These are phyloP conservation scores for Drosophila emarginata DNA, from an alignment of 2,888 invertebrate genomes.

Conservation along the genomic window DNA sequence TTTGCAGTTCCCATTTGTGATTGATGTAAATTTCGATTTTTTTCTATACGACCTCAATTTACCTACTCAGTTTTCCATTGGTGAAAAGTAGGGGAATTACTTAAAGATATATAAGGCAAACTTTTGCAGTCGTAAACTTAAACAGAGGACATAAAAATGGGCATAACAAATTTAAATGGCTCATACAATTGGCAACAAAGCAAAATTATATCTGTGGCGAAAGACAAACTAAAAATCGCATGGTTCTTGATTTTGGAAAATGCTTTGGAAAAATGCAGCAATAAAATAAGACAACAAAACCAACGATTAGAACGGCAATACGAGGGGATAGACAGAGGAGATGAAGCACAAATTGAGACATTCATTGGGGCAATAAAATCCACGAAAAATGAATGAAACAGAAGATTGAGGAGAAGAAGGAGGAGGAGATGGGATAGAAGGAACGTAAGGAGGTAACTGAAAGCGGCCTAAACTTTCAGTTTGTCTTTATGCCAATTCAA, in stretches of 20 bases:
- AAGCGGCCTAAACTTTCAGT: slow-evolving; percentile 26
- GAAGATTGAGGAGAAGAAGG: no score
- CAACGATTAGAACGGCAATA: slow-evolving; percentile 12
- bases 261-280: slow-evolving; percentile 24
- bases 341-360: slow-evolving; percentile 26
- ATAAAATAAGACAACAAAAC: slow-evolving; percentile 32
- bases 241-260: slow-evolving; percentile 38
- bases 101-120: slow-evolving; percentile 52
- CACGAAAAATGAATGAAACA: neutral
- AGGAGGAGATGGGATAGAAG: neutral
- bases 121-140: slow-evolving; percentile 46
- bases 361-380: slow-evolving; percentile 32
- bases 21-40: neutral
- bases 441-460: neutral
- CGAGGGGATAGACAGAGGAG: neutral
- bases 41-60: neutral
- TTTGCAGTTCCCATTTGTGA: no score
- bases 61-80: neutral
- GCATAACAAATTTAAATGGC: slow-evolving; percentile 50
- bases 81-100: neutral
- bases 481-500: slow-evolving; percentile 48
- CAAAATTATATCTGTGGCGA: slow-evolving; percentile 10
- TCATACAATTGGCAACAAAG: slow-evolving; percentile 54
- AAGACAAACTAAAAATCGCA: slow-evolving; percentile 26
- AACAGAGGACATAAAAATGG: slow-evolving; percentile 47